Base-by-base conservation (phyloP, 2,113 vertebrate species). In the Oryzias javanicus region DNA sequence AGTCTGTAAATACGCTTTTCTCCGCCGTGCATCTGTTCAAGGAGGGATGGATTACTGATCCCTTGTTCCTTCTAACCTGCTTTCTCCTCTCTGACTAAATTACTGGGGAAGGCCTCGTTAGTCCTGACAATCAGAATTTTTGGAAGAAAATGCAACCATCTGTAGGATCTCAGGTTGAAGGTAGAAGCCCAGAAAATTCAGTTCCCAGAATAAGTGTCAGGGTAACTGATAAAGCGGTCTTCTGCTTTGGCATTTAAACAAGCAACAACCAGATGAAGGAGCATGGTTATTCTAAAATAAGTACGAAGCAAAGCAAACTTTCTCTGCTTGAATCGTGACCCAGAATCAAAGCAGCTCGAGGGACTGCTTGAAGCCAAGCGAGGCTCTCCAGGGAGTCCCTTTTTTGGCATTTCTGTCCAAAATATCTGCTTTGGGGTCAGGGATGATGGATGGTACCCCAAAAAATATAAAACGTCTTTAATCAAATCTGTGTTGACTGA, bases 361-460 rank as follows among this genome's bases (percentile, higher is more conserved):
- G 64, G 55, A 49, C 64, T 64, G 60, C 55, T 60, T 55, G 58
- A 46, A 55, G 35, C 63, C 41, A n/a, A 74, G 15, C 42, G 19
- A 46, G 29, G 17, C 48, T 78, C 75, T 55, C 74, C 8, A 64
- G 45, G 56, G 74, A 81, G 47, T 24, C 41, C 15, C 12, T 42
- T 75, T 74, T 65, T 67, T 60, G 40, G 46, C 35, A 50, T 55
- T 70, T 58, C 62, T 63, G 54, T 75, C 46, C 70, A 27, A 60
- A 71, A 78, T 74, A 83, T 86, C 86, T 85, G 82, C 52, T 84
- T 62, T 64, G 61, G 61, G 66, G 65, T 73, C 66, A 75, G 24
- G 66, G 55, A 57, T 81, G 82, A 88, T 80, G 60, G 74, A 88
- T 85, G 66, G 47, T 60, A 53, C 60, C 42, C 56, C 63, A 48